A percentile compares a stretch with the other conserved stretches of the same genome.
These are phyloP conservation scores for Chaenodraco wilsoni DNA, from an alignment of 2,797 vertebrate species.

Conservation along the genomic window DNA sequence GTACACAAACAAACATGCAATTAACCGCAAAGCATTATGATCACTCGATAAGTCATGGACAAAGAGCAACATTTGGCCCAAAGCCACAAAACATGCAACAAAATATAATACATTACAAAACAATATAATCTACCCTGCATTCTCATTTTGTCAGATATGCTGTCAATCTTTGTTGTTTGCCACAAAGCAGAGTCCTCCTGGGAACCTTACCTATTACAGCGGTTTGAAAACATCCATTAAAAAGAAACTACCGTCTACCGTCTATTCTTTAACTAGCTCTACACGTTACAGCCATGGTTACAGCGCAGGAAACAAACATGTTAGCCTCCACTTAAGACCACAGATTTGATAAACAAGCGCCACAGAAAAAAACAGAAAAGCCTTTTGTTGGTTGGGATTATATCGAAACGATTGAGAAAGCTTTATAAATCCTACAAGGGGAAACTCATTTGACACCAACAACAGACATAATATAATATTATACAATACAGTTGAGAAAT, in stretches of 20 bases:
- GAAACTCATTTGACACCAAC: no score
- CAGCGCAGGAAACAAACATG: neutral
- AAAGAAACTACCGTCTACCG: neutral
- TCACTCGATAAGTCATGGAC: neutral
- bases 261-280: neutral
- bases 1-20: neutral
- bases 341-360: neutral
- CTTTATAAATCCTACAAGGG: no score
- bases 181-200: conserved; percentile 10
- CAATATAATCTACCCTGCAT: neutral
- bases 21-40: neutral
- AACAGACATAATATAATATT: no score
- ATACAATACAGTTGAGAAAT: no score
- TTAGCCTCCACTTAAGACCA: neutral
- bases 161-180: conserved; percentile 2
- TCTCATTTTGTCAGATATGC: conserved; percentile 1
- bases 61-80: neutral
- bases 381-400: neutral
- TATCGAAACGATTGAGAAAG: no score
- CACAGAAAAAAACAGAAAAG: neutral
- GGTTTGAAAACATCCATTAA: conserved; percentile 6
- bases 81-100: neutral
- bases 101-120: neutral
- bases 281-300: neutral
- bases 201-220: conserved; percentile 5